Percentiles rank a stretch among this genome's conserved stretches.
Evolutionary conservation across 2,888 invertebrate species (phyloP).

Genomic region (Scaeva pyrastri): DNA sequence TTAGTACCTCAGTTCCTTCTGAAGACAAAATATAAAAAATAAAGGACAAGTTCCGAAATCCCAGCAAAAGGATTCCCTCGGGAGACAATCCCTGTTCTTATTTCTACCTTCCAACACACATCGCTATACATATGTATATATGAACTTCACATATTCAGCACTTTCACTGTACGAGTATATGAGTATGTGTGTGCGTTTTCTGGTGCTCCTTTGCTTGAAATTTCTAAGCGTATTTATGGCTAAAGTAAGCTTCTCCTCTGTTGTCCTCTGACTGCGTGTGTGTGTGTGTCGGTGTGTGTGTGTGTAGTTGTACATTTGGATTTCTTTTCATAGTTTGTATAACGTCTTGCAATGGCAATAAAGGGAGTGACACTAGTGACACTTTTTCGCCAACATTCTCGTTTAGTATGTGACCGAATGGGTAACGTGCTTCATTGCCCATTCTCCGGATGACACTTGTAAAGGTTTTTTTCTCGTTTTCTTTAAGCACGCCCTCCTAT

Average conservation of each 20-base stretch:
- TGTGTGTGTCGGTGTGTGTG: slow-evolving; percentile 20
- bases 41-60: slow-evolving; percentile 67
- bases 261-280: too few relatives aligned
- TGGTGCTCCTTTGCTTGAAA: slow-evolving; percentile 19
- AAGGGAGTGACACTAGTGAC: slow-evolving; percentile 76
- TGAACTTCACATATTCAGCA: slow-evolving; percentile 52
- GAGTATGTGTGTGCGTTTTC: background rate
- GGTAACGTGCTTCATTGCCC: slow-evolving; percentile 69
- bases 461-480: background rate
- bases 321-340: slow-evolving; percentile 63
- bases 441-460: slow-evolving; percentile 43
- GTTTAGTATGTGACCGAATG: slow-evolving; percentile 75
- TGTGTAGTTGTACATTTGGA: slow-evolving; percentile 29
- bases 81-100: slow-evolving; percentile 65
- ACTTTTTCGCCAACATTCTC: slow-evolving; percentile 75
- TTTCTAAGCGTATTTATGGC: slow-evolving; percentile 10
- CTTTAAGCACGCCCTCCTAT: slow-evolving; percentile 32
- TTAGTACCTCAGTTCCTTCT: slow-evolving; percentile 1
- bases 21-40: background rate
- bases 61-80: slow-evolving; percentile 71
- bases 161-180: slow-evolving; percentile 53
- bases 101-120: slow-evolving; percentile 46
- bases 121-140: background rate
- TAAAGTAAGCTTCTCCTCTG: background rate
- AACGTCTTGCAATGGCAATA: slow-evolving; percentile 73